phyloP scores from a whole-genome alignment of 2,113 vertebrate species.

The Telmatochromis sp. region DNA sequence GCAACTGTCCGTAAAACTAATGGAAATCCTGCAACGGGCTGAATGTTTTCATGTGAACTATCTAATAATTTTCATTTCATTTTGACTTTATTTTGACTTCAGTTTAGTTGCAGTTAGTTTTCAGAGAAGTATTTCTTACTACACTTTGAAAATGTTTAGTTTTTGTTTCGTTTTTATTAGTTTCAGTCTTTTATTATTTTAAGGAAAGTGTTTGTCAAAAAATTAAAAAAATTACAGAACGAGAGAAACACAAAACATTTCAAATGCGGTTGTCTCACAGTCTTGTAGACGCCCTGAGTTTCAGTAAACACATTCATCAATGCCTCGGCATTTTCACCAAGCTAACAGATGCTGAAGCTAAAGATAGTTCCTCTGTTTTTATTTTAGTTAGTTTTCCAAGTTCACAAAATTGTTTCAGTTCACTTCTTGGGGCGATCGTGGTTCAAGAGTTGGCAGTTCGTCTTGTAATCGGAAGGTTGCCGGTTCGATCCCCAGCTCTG shows the following conservation, averaged over 20 bases:
- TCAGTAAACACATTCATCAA: neutral
- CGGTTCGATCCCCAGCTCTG: accelerated
- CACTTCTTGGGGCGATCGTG: neutral
- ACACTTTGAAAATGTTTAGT: neutral
- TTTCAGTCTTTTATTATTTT: neutral
- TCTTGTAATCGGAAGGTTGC: neutral
- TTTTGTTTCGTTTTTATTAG: neutral
- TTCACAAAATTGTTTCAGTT: neutral
- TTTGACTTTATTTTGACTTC: neutral
- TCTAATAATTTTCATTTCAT: neutral
- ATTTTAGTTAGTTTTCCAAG: neutral
- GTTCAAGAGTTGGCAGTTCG: neutral
- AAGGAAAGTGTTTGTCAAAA: neutral
- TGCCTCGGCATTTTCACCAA: neutral
- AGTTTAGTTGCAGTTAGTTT: neutral
- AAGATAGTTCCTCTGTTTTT: neutral
- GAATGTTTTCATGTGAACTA: neutral
- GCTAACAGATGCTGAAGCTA: neutral
- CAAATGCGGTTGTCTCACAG: neutral
- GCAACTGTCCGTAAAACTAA: neutral
- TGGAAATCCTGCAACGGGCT: neutral
- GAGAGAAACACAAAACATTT: neutral
- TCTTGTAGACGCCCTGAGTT: neutral
- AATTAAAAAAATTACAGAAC: accelerated
- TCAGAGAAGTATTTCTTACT: neutral